Base-by-base conservation (phyloP, 2,888 invertebrate species). In the Atethmia centrago region DNA sequence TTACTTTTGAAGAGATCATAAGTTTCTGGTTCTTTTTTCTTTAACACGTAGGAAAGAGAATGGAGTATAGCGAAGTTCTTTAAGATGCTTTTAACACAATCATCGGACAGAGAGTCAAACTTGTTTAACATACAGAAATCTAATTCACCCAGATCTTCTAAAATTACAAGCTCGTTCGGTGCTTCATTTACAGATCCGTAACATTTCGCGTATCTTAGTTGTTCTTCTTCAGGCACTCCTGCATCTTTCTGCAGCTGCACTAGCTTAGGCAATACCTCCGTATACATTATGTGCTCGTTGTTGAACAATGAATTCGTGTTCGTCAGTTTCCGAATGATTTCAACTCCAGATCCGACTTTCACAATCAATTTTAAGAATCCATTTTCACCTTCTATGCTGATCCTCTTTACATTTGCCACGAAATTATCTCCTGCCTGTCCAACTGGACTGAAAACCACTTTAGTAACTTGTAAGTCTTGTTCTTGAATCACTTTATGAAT, bases 1-100 rank as follows among this genome's bases (percentile, higher is more conserved):
- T 79, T 85, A 0, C 25, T 69, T 77, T 80, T 87, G 8, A 85
- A 76, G 0, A 53, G 31, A 0, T 86, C 76, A 72, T 83, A 93
- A 0, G 80, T 82, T 2, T 90, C 87, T 3, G 89, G 90, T 19
- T 93, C 89, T 63, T 87, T 85, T 19, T 88, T 59, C 77, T 89
- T 93, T 8, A 93, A 69, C 0, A 82, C 91, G 76, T 85, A 93
- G 0, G 93, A 93, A 10, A 93, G 74, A 4, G 93, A 90, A 79
- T 94, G 94, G 0, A 89, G 85, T 3, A 81, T 85, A 5, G 93
- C 93, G 45, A 94, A 85, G 74, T 89, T 90, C 74, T 89, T 91
- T 3, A 94, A 75, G 4, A 90, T 85, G 2, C 89, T 71, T 85
- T 83, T 90, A 0, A 93, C 84, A 63, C 84, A 84, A 3, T 91